These are phyloP conservation scores for Syngnathoides biaculeatus DNA, from an alignment of 2,113 vertebrate species.

Conservation along the genomic window DNA sequence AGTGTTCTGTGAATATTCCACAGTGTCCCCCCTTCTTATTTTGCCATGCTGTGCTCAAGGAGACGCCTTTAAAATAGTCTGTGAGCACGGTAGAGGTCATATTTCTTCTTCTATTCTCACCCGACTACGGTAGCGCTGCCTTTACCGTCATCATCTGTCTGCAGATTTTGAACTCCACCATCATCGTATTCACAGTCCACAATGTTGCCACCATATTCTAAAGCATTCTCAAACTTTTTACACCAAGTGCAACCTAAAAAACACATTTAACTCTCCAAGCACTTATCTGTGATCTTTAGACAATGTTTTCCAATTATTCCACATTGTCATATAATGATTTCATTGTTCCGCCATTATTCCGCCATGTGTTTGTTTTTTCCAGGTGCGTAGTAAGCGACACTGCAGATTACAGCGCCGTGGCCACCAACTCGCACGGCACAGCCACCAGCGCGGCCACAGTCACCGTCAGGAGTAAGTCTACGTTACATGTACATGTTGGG, in stretches of 20 bases:
- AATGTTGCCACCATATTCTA: too few species aligned
- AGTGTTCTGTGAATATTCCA: too few species aligned
- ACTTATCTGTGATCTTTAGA: background rate
- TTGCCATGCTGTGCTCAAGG: background rate
- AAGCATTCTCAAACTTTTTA: too few species aligned
- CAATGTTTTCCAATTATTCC: background rate
- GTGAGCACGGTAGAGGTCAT: constrained; percentile 54
- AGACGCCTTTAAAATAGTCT: constrained; percentile 65
- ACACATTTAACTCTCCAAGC: too few species aligned
- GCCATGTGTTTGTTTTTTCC: background rate
- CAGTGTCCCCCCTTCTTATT: background rate
- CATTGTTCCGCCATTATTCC: background rate
- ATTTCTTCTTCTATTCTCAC: constrained; percentile 70
- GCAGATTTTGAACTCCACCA: constrained; percentile 15
- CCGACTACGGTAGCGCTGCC: constrained; percentile 20
- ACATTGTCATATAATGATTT: background rate
- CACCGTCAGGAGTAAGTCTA: constrained; percentile 82
- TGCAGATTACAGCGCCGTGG: constrained; percentile 89
- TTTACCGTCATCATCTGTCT: constrained; percentile 2
- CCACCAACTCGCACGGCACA: constrained; percentile 83
- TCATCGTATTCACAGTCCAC: background rate
- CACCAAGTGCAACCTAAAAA: too few species aligned
- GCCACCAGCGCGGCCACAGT: constrained; percentile 83
- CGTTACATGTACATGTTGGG: background rate
- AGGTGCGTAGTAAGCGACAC: constrained; percentile 87